A percentile compares a stretch with the other conserved stretches of the same genome.
phyloP scores from a whole-genome alignment of 2,888 invertebrate species.

The Rhodophaea formosa region DNA sequence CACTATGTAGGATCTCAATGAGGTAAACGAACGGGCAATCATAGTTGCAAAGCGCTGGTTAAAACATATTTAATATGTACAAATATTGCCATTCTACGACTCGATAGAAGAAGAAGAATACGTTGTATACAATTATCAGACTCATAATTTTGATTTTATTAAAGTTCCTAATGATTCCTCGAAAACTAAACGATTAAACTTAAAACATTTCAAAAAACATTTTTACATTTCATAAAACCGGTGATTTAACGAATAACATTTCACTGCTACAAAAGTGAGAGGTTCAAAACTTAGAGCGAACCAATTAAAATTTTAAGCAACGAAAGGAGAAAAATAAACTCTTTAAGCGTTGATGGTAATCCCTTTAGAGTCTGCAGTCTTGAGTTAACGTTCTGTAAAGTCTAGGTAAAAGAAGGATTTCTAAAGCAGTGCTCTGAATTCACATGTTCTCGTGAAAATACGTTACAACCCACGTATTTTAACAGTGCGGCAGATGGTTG shows the following conservation, averaged over 20 bases:
- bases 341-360: constrained; percentile 3
- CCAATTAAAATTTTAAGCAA: constrained; percentile 8
- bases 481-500: not conserved
- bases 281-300: not conserved
- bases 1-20: too few species aligned
- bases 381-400: not conserved
- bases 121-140: too few species aligned
- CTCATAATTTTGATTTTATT: too few species aligned
- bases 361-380: constrained; percentile 1
- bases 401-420: not conserved
- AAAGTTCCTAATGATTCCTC: too few species aligned
- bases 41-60: too few species aligned
- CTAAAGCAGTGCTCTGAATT: not conserved
- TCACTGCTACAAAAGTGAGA: not conserved
- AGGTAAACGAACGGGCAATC: too few species aligned
- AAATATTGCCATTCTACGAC: too few species aligned
- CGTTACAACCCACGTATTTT: not conserved
- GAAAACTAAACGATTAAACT: not conserved
- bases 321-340: not conserved
- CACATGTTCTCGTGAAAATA: constrained; percentile 1
- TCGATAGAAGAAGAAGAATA: too few species aligned
- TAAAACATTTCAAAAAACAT: not conserved
- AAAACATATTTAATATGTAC: too few species aligned
- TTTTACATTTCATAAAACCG: not conserved
- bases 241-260: not conserved